These are phyloP conservation scores for Staurois parvus DNA, from an alignment of 2,797 vertebrate genomes.

Conservation along the genomic window DNA sequence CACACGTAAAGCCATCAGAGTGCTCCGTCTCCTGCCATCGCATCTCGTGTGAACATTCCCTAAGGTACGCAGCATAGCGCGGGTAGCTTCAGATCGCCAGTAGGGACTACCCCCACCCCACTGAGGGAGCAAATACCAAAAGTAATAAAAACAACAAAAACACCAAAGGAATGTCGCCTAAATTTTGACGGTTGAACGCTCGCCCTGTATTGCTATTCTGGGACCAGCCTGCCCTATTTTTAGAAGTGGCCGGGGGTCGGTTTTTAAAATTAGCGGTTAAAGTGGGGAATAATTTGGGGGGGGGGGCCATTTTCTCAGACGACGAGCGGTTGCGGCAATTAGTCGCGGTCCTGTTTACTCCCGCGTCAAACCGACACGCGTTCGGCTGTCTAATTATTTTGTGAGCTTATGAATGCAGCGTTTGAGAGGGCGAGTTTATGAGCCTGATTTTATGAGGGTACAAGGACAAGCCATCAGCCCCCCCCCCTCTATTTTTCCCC, in stretches of 20 bases:
- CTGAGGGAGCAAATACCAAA: no score
- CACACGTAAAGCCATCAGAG: no score
- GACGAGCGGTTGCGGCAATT: background rate
- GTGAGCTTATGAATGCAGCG: slow-evolving; percentile 37
- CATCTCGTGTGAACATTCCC: no score
- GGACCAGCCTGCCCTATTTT: background rate
- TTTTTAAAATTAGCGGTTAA: background rate
- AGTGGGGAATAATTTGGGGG: background rate
- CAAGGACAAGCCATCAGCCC: slow-evolving; percentile 13
- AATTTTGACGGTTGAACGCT: background rate
- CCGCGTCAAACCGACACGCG: slow-evolving; percentile 3
- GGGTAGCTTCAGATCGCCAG: no score
- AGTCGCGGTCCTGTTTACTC: slow-evolving; percentile 8
- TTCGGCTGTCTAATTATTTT: slow-evolving; percentile 29
- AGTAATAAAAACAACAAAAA: no score
- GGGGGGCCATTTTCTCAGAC: background rate
- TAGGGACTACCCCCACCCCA: no score
- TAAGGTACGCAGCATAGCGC: no score
- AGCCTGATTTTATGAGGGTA: slow-evolving; percentile 36
- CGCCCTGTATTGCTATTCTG: background rate
- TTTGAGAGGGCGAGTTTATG: slow-evolving; percentile 34
- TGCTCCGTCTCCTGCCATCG: no score
- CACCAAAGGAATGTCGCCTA: no score
- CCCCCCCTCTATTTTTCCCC: background rate
- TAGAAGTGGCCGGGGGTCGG: background rate